Evolutionary conservation across 2,888 invertebrate species (phyloP), one percentile per base, ranked within the genome.

Genomic region (Apoda limacodes): DNA sequence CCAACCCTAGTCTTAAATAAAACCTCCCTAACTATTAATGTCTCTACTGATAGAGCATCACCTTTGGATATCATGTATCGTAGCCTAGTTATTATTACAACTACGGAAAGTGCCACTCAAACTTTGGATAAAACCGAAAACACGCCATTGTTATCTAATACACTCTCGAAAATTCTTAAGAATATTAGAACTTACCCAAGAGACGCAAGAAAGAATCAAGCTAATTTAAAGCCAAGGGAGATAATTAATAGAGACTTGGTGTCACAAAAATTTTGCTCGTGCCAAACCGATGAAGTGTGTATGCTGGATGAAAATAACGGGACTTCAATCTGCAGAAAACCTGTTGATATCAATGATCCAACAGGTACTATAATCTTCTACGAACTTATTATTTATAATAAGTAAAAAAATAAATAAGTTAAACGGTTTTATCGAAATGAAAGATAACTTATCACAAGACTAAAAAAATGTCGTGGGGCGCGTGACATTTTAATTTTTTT

Each of bases 271-370:
- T 76, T 78, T 58, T 83, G 83, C 49, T 68, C 72, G 68, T 83
- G 83, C 71, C 70, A 76, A 65, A 72, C 45, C 39, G 62, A 65
- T 42, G 85, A 86, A 64, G 84, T 87, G 36, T 87, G 88, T 65
- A 85, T 87, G 60, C 82, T 86, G 28, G 76, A 85, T 44, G 82
- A 83, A 45, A 82, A 69, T 43, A 86, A 83, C 48, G 82, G 83
- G 27, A 82, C 82, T 25, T 83, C 87, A 3, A 65, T 78, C 25
- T 88, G 88, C 54, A 76, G 74, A 46, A 51, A 52, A 21, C 70
- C 82, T 4, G 46, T 62, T 10, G 86, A 87, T 51, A 54, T 60
- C 3, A 61, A 72, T 7, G 87, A 87, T 51, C 84, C 85, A 2
- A 86, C 86, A 45, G 86, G 86, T 81, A 47, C 43, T 37, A n/a